phyloP scores from a whole-genome alignment of 2,888 invertebrate genomes.

The Achlya flavicornis region DNA sequence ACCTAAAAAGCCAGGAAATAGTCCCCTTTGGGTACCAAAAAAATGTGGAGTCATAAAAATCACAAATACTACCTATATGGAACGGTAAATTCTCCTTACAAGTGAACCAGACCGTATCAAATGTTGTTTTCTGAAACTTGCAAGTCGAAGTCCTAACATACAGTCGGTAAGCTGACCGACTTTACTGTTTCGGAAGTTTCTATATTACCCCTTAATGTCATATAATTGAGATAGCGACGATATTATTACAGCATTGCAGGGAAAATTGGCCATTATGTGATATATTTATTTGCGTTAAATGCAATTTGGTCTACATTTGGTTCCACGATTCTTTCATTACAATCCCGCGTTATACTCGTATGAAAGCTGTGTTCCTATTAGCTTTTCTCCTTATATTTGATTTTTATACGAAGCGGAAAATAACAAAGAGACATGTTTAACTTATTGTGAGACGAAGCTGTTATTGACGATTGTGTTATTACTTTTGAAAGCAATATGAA shows the following conservation, averaged over 20 bases:
- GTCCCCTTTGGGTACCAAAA: too few relatives aligned
- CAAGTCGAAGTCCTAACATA: constrained; percentile 36
- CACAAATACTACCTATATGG: constrained; percentile 26
- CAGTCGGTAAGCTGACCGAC: constrained; percentile 44
- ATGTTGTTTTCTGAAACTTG: constrained; percentile 52
- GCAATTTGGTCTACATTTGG: too few relatives aligned
- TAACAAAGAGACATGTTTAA: background rate
- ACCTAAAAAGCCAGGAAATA: background rate
- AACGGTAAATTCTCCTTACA: constrained; percentile 28
- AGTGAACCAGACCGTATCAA: constrained; percentile 54
- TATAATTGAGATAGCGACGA: constrained; percentile 44
- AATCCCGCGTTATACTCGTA: background rate
- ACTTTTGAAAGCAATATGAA: background rate
- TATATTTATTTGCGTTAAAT: constrained; percentile 11
- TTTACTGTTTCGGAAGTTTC: constrained; percentile 51
- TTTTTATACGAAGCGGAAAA: constrained; percentile 8
- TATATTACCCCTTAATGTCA: constrained; percentile 50
- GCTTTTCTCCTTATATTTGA: constrained; percentile 1
- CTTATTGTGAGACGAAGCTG: background rate
- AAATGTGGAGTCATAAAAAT: background rate
- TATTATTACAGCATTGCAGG: constrained; percentile 39
- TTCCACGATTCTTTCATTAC: background rate
- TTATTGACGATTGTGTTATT: background rate
- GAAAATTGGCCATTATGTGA: constrained; percentile 22
- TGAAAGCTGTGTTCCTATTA: background rate